Evolutionary conservation across 2,113 vertebrate genomes (phyloP).

Genomic region (Leptocoma aspasia): DNA sequence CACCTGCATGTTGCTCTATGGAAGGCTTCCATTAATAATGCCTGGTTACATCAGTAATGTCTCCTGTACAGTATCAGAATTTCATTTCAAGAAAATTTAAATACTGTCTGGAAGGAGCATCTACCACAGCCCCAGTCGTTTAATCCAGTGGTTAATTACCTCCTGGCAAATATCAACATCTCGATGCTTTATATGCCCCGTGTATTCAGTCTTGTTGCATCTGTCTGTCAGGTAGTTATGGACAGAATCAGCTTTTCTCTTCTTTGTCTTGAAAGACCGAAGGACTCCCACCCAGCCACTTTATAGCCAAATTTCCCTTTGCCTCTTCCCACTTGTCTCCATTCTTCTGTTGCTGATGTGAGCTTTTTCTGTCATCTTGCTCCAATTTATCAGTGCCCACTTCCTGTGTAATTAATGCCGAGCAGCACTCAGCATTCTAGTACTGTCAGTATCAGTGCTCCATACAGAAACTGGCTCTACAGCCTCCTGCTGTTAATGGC

Average conservation of each 20-base stretch:
- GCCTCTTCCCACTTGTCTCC: not conserved
- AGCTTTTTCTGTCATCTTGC: not conserved
- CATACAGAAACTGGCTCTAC: not conserved
- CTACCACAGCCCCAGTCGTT: not conserved
- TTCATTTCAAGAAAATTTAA: not conserved
- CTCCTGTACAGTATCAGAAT: not conserved
- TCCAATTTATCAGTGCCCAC: not conserved
- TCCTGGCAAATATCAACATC: not conserved
- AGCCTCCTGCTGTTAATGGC: not conserved
- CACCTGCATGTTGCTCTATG: not conserved
- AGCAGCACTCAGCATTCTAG: not conserved
- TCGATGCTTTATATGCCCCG: accelerated
- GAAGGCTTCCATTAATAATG: not conserved
- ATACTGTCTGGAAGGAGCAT: not conserved
- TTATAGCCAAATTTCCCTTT: not conserved
- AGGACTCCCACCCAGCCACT: not conserved
- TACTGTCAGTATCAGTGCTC: not conserved
- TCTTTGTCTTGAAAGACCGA: not conserved
- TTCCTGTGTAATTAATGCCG: not conserved
- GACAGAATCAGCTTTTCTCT: not conserved
- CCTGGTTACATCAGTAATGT: not conserved
- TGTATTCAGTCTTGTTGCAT: not conserved
- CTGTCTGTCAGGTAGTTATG: not conserved
- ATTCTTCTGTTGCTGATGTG: not conserved
- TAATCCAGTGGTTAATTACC: not conserved